Percentiles rank a stretch among this genome's conserved stretches.
Conservation (phyloP, 2,797 vertebrate genomes). For the Bradypus variegatus region DNA sequence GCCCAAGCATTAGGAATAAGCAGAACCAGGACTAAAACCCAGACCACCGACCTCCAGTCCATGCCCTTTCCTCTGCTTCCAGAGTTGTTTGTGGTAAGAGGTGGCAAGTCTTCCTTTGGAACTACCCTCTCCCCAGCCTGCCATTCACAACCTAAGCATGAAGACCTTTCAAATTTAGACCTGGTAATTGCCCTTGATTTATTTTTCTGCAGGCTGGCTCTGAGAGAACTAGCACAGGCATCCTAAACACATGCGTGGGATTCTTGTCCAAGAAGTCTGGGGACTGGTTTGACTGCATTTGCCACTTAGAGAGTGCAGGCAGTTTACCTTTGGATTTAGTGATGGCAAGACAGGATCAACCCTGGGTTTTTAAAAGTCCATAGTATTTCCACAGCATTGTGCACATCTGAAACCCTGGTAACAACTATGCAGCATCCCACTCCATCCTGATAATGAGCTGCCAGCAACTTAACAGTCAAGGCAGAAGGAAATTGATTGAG, state of each 20-base stretch:
- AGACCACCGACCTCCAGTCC: neutral
- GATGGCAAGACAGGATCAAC: neutral
- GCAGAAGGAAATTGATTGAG: neutral
- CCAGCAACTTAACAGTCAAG: neutral
- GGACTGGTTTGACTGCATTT: neutral
- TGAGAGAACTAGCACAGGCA: neutral
- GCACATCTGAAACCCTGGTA: neutral
- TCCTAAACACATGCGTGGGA: neutral
- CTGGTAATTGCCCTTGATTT: neutral
- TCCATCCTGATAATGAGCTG: neutral
- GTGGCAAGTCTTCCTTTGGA: neutral
- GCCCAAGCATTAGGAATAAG: neutral
- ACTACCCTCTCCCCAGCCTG: neutral
- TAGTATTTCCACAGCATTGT: neutral
- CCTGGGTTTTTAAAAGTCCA: neutral
- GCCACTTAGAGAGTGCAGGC: neutral
- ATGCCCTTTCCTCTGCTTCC: neutral
- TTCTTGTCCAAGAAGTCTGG: neutral
- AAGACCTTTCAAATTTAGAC: neutral
- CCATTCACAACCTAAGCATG: neutral
- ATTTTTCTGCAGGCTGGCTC: neutral
- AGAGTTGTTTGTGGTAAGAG: neutral
- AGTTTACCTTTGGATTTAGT: neutral
- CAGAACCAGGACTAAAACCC: neutral
- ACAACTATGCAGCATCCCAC: neutral